Conservation (phyloP, 2,888 invertebrate genomes). For the Synergus japonicus region DNA sequence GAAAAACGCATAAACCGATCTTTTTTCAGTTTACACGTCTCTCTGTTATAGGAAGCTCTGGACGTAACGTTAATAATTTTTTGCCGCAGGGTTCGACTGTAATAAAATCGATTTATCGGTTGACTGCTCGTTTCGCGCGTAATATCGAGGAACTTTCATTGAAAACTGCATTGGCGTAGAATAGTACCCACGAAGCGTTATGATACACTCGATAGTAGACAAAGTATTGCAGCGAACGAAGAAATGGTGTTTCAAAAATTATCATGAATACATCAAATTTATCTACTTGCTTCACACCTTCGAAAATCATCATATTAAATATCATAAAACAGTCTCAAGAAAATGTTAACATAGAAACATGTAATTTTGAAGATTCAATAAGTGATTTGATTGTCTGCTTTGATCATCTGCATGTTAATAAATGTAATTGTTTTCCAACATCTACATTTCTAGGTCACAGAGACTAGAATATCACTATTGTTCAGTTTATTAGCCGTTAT, state of each 20-base stretch:
- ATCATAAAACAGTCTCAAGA: background rate
- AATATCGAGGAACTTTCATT: constrained; percentile 39
- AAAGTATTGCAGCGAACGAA: constrained; percentile 12
- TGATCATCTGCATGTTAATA: background rate
- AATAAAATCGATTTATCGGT: constrained; percentile 42
- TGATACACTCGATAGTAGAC: background rate
- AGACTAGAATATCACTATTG: constrained; percentile 24
- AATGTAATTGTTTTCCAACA: background rate
- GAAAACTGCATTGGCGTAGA: constrained; percentile 27
- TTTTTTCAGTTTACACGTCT: constrained; percentile 18
- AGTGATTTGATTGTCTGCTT: background rate
- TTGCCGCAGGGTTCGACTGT: constrained; percentile 19
- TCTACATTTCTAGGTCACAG: constrained; percentile 17
- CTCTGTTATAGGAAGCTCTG: constrained; percentile 20
- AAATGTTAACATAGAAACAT: background rate
- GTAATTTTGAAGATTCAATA: background rate
- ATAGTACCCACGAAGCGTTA: constrained; percentile 18
- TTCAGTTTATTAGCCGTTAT: constrained; percentile 18
- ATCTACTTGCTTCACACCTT: background rate
- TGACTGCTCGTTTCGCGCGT: constrained; percentile 34
- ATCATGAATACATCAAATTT: background rate
- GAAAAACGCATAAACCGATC: constrained; percentile 20
- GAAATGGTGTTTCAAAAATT: background rate
- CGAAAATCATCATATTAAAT: constrained; percentile 13
- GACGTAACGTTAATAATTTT: constrained; percentile 29